Base-by-base conservation (phyloP, 2,888 invertebrate species). In the Tachystola acroxantha region DNA sequence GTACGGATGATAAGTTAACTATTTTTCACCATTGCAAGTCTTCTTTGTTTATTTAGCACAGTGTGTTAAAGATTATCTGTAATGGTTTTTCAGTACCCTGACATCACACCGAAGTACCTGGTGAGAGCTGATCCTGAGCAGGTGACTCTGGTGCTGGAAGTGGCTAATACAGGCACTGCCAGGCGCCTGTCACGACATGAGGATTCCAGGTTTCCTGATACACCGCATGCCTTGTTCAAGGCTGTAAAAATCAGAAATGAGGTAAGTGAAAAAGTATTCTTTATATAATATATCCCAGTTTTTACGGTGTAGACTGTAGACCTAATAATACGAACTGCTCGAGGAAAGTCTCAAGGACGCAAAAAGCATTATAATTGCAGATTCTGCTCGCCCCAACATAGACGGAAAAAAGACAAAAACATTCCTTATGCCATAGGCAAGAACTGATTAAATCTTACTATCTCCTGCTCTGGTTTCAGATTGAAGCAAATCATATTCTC, bases 401-500 rank as follows among this genome's bases (percentile, higher is more conserved):
- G n/a, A n/a, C n/a, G n/a, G n/a, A n/a, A n/a, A n/a, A n/a, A n/a
- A n/a, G n/a, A n/a, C n/a, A n/a, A n/a, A n/a, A n/a, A n/a, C n/a
- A n/a, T n/a, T n/a, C n/a, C n/a, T n/a, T n/a, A n/a, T n/a, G n/a
- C n/a, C n/a, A n/a, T n/a, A n/a, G n/a, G n/a, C n/a, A n/a, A n/a
- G n/a, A n/a, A n/a, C n/a, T n/a, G n/a, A n/a, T n/a, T n/a, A n/a
- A n/a, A n/a, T n/a, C n/a, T n/a, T n/a, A n/a, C n/a, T n/a, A n/a
- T n/a, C n/a, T n/a, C n/a, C n/a, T n/a, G n/a, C n/a, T n/a, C n/a
- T n/a, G n/a, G n/a, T n/a, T 48, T 2, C 46, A 87, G 86, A 60
- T 52, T 36, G 71, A 76, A 41, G 72, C 70, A 1, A 68, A 76
- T 13, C 81, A 90, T 47, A 65, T 90, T 3, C 66, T 90, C 43